These are phyloP conservation scores for Erythrocebus patas DNA, from an alignment of 2,113 vertebrate species.

Conservation along the genomic window DNA sequence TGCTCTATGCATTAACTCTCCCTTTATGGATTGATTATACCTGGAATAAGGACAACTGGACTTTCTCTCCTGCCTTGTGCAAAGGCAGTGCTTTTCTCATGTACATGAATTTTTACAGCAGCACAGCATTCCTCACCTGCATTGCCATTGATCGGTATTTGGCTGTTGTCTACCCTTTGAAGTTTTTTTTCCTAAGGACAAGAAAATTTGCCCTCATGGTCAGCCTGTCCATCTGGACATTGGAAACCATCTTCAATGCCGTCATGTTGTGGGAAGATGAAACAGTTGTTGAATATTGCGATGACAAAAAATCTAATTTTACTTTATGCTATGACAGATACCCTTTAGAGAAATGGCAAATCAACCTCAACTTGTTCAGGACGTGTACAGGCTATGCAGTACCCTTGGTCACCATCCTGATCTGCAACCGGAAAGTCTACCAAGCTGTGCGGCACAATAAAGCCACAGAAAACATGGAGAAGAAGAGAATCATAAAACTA, in stretches of 20 bases:
- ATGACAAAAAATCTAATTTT: constrained; percentile 34
- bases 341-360: constrained; percentile 81
- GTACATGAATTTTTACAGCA: constrained; percentile 91
- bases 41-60: constrained; percentile 85
- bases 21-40: constrained; percentile 89
- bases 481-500: constrained; percentile 84
- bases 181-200: constrained; percentile 83
- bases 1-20: constrained; percentile 85
- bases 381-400: constrained; percentile 84
- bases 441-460: constrained; percentile 85
- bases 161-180: constrained; percentile 90
- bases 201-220: constrained; percentile 80
- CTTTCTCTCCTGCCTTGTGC: constrained; percentile 77
- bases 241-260: constrained; percentile 84
- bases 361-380: constrained; percentile 78
- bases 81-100: constrained; percentile 81
- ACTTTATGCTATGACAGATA: constrained; percentile 87
- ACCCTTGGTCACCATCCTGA: constrained; percentile 84
- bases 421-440: constrained; percentile 87
- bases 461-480: constrained; percentile 86
- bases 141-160: constrained; percentile 90
- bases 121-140: constrained; percentile 89
- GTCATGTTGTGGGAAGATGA: constrained; percentile 81
- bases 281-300: constrained; percentile 71
- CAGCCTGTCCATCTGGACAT: constrained; percentile 84